phyloP scores from a whole-genome alignment of 2,113 vertebrate species.

The Oreotrochilus melanogaster region DNA sequence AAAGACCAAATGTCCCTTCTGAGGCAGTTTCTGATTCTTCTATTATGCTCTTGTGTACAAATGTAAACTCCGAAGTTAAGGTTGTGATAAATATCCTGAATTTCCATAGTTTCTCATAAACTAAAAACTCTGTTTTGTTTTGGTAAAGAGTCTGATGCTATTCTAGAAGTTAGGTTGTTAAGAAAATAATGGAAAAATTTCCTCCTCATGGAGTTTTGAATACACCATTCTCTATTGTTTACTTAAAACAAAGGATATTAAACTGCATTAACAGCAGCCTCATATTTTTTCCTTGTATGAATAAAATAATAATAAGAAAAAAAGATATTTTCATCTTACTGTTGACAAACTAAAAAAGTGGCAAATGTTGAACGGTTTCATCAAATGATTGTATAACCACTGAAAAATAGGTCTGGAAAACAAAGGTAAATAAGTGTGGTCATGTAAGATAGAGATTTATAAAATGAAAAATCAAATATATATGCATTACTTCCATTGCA shows the following conservation, averaged over 20 bases:
- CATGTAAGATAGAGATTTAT: background rate
- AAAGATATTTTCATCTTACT: background rate
- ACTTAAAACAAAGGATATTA: background rate
- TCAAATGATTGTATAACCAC: background rate
- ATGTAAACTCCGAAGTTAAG: background rate
- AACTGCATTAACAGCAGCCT: background rate
- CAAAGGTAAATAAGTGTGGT: background rate
- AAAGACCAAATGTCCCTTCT: background rate
- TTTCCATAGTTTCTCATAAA: background rate
- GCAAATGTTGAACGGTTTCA: background rate
- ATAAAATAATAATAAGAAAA: background rate
- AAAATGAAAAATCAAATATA: conserved; percentile 28
- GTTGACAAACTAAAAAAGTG: background rate
- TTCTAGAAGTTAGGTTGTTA: background rate
- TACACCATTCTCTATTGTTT: background rate
- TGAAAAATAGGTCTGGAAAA: background rate
- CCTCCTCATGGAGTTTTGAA: background rate
- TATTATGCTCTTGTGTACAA: background rate
- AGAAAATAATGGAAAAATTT: conserved; percentile 10
- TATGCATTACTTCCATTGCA: background rate
- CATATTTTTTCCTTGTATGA: background rate
- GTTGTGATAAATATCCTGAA: background rate
- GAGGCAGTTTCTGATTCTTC: background rate
- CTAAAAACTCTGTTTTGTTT: background rate
- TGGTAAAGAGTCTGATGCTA: background rate